Conservation (phyloP, 2,113 vertebrate species). For the Trogon melanurus region DNA sequence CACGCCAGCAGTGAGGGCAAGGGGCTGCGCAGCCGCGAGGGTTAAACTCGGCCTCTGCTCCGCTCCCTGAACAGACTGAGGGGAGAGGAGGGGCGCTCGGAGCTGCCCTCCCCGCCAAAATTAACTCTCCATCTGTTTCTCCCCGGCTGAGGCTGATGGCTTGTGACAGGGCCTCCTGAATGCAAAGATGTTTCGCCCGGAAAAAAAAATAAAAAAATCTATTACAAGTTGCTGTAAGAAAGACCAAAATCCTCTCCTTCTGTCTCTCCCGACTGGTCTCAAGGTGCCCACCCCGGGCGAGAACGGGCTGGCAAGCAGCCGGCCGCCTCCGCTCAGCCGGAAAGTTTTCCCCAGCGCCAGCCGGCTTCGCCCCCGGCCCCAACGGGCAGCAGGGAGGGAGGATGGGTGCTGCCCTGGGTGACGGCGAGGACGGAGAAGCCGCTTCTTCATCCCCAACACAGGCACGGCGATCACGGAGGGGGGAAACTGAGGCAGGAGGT, state of each 20-base stretch:
- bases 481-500: no score
- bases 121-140: conserved; percentile 72
- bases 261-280: conserved; percentile 42
- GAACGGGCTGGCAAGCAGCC: conserved; percentile 21
- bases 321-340: conserved; percentile 28
- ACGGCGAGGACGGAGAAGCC: background rate
- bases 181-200: conserved; percentile 60
- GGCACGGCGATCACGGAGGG: background rate
- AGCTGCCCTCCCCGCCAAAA: conserved; percentile 45
- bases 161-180: conserved; percentile 72
- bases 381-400: background rate
- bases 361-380: background rate
- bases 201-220: conserved; percentile 5
- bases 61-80: background rate
- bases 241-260: conserved; percentile 59
- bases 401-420: background rate
- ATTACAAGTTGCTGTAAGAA: conserved; percentile 70
- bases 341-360: conserved; percentile 3
- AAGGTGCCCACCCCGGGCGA: conserved; percentile 48
- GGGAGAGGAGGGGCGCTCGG: background rate
- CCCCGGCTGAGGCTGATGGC: conserved; percentile 59
- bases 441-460: background rate
- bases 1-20: background rate
- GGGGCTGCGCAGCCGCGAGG: background rate
- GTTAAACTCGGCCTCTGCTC: background rate